A percentile compares a stretch with the other conserved stretches of the same genome.
Conservation (phyloP, 2,113 vertebrate genomes). For the Lepus americanus region DNA sequence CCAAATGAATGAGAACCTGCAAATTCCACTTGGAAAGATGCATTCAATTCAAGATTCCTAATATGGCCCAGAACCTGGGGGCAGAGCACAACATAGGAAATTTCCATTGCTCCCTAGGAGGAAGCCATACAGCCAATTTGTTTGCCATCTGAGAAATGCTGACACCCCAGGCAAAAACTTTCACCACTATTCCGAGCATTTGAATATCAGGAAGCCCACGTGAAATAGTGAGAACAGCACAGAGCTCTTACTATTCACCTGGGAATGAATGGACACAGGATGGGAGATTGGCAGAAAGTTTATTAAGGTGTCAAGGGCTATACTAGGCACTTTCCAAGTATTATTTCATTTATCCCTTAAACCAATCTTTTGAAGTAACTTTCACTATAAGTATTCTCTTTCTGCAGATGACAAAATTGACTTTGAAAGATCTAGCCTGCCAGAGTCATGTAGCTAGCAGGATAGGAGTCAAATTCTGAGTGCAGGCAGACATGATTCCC, state of each 20-base stretch:
- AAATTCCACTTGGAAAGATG: background rate
- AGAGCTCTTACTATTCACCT: background rate
- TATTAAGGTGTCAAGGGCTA: background rate
- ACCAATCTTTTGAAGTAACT: conserved; percentile 9
- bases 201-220: background rate
- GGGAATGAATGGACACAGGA: background rate
- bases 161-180: background rate
- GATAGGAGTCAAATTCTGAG: background rate
- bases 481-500: background rate
- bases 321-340: background rate
- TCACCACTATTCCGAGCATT: background rate
- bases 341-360: background rate
- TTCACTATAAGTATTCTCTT: background rate
- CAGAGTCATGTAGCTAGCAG: background rate
- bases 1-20: background rate
- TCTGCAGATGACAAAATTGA: background rate
- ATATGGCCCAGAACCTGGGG: background rate
- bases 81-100: background rate
- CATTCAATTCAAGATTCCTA: background rate
- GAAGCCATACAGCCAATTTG: background rate
- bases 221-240: background rate
- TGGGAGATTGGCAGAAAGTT: background rate
- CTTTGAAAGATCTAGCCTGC: background rate
- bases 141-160: background rate
- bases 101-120: background rate